Base-by-base conservation (phyloP, 2,888 invertebrate genomes). In the Mylabris sibirica region DNA sequence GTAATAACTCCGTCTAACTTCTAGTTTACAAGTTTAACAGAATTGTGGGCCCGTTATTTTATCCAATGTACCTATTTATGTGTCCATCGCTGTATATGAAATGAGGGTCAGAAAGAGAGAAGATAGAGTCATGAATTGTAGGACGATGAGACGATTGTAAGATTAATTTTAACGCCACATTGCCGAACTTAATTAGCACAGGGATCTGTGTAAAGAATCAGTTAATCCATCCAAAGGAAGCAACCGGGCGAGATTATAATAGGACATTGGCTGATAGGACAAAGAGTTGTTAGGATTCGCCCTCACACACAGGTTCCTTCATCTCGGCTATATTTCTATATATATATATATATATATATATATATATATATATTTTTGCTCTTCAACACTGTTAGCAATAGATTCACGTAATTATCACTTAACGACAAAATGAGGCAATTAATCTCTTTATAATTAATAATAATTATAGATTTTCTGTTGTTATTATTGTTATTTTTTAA, bases 171-270 rank as follows among this genome's bases (percentile, higher is more conserved):
- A 72, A 69, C 72, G 69, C 69, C 67, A 70, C 67, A 67, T 65
- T 72, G 44, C 74, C 71, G 71, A 72, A 76, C 74, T 74, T 77
- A 77, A 76, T 77, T 75, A 76, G 69, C 60, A 66, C 66, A 68
- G 57, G 26, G 57, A 57, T 24, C 5, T 57, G 72, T 67, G 72
- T 74, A 74, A 75, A 75, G 72, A 75, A 72, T 72, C 70, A 73
- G 63, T 44, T 74, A 74, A 75, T 74, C 60, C 64, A 71, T 22
- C 68, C 74, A 75, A 75, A 75, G 74, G 75, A 73, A 59, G 64
- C 75, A 72, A 35, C 67, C 69, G 63, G 66, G 74, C 74, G 73
- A 69, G 69, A 62, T 30, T 41, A 67, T 64, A 69, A 63, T 69
- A 14, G 49, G 49, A 49, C 20, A n/a, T 20, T 20, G 49, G 20